Conservation (phyloP, 2,113 vertebrate species). For the Orthonyx spaldingii region DNA sequence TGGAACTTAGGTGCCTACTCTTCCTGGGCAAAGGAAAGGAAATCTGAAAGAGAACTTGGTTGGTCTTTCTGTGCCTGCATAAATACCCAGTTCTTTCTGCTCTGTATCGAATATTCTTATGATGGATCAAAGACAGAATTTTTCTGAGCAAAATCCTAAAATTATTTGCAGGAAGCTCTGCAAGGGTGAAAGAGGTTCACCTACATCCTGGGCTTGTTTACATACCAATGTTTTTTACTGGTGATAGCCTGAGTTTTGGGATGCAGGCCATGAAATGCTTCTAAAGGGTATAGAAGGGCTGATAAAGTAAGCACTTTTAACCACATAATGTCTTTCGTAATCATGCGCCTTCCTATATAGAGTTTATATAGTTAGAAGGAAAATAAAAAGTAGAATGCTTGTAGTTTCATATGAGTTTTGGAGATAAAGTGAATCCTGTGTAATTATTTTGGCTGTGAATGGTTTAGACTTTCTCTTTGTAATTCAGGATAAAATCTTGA, state of each 20-base stretch:
- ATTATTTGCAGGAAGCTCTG: not conserved
- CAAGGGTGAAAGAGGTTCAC: not conserved
- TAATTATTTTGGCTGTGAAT: not conserved
- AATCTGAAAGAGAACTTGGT: not conserved
- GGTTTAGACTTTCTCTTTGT: not conserved
- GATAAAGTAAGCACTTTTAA: not conserved
- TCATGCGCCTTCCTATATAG: not conserved
- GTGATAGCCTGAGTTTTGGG: not conserved
- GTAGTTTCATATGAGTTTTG: not conserved
- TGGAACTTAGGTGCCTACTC: not conserved
- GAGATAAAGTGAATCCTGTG: not conserved
- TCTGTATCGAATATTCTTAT: not conserved
- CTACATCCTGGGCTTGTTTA: not conserved
- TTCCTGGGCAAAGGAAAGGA: not conserved
- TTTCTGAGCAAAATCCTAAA: not conserved
- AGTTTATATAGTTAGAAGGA: not conserved
- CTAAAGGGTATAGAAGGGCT: not conserved
- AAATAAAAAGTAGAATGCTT: not conserved
- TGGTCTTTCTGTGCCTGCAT: not conserved
- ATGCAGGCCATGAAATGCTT: not conserved
- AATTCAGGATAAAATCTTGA: not conserved
- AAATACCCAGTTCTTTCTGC: not conserved
- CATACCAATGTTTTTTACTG: not conserved
- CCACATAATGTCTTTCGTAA: not conserved
- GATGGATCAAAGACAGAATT: not conserved